A percentile compares a stretch with the other conserved stretches of the same genome.
Evolutionary conservation across 2,797 vertebrate genomes (phyloP).

Genomic region (Fringilla coelebs): DNA sequence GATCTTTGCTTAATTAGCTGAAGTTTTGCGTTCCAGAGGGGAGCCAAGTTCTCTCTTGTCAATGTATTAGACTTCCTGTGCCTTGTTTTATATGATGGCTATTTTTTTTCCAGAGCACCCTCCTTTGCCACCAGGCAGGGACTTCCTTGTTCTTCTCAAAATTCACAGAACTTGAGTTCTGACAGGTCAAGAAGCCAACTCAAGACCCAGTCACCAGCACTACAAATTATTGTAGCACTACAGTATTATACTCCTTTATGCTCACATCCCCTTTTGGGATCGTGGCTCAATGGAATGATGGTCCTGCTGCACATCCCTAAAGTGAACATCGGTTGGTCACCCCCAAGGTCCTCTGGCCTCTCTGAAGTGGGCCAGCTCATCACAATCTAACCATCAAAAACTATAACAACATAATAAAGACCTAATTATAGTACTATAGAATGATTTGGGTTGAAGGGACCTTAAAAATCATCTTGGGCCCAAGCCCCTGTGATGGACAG

Average conservation of each 20-base stretch:
- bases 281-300: background rate
- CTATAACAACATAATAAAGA: background rate
- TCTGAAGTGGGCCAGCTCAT: background rate
- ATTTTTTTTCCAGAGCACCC: background rate
- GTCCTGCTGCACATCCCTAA: background rate
- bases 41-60: background rate
- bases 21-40: background rate
- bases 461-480: background rate
- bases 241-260: rapidly evolving
- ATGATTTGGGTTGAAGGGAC: background rate
- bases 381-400: background rate
- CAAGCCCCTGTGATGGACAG: background rate
- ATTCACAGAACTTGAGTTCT: background rate
- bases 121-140: background rate
- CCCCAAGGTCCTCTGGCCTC: background rate
- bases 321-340: rapidly evolving
- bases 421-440: background rate
- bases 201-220: background rate
- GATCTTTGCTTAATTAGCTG: background rate
- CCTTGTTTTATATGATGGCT: background rate
- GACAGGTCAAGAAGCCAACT: background rate
- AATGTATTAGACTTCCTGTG: background rate
- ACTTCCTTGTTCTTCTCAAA: background rate
- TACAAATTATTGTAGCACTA: background rate
- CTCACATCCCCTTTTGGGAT: background rate